Conservation (phyloP, 2,113 vertebrate genomes). For the Cryptomyrus ogoouensis region DNA sequence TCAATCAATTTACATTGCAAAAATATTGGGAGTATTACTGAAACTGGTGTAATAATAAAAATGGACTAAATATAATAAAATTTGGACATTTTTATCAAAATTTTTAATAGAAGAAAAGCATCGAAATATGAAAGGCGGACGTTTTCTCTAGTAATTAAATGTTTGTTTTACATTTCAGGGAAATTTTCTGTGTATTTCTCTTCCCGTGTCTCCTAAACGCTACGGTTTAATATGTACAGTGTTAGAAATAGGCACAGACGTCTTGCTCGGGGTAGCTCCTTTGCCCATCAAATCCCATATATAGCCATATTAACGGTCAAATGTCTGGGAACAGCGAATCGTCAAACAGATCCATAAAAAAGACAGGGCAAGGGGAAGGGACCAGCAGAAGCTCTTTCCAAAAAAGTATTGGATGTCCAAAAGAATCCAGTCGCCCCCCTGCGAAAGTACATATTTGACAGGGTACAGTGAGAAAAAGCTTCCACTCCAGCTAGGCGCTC, state of each 20-base stretch:
- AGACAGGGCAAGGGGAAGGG: constrained; percentile 48
- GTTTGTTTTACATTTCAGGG: background rate
- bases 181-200: background rate
- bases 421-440: constrained; percentile 72
- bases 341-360: constrained; percentile 62
- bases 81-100: background rate
- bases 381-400: constrained; percentile 62
- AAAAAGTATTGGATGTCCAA: constrained; percentile 82
- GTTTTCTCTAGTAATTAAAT: background rate
- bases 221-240: constrained; percentile 17
- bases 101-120: background rate
- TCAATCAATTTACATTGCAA: background rate
- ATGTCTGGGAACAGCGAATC: constrained; percentile 74
- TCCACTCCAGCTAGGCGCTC: constrained; percentile 70
- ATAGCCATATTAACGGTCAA: constrained; percentile 73
- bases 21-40: background rate
- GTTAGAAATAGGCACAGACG: constrained; percentile 61
- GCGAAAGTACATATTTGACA: constrained; percentile 81
- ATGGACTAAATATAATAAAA: background rate
- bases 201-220: background rate
- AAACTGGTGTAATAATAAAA: background rate
- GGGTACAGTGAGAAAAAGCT: constrained; percentile 53
- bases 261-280: constrained; percentile 37
- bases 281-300: constrained; percentile 65
- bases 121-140: background rate